Evolutionary conservation across 2,113 vertebrate species (phyloP).

Genomic region (Mixornis gularis): DNA sequence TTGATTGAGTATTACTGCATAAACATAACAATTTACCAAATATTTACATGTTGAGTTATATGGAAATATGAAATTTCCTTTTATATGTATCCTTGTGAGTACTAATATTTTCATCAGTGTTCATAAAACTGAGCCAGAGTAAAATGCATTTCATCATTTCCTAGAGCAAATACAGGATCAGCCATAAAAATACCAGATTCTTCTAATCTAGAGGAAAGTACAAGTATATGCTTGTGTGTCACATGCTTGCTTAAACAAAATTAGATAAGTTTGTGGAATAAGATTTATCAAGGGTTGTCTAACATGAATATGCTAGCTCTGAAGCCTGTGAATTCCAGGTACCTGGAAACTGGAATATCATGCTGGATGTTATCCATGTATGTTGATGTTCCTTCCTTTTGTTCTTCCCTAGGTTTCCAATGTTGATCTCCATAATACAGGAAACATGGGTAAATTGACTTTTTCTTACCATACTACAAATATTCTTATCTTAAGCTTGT

Average conservation of each 20-base stretch:
- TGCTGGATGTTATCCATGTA: neutral
- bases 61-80: neutral
- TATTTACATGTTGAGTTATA: neutral
- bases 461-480: neutral
- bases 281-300: neutral
- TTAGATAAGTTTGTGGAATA: neutral
- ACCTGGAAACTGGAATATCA: neutral
- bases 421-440: neutral
- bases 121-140: neutral
- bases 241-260: neutral
- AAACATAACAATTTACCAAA: slow-evolving; percentile 32
- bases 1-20: slow-evolving; percentile 36
- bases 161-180: neutral
- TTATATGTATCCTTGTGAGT: neutral
- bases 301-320: neutral
- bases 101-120: neutral
- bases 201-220: neutral
- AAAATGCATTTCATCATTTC: neutral
- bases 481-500: neutral
- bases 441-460: neutral
- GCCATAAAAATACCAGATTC: neutral
- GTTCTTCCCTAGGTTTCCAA: neutral
- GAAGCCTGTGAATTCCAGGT: neutral
- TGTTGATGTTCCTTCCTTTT: neutral
- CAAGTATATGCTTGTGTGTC: neutral